A percentile compares a stretch with the other conserved stretches of the same genome.
phyloP scores from a whole-genome alignment of 2,888 invertebrate species.

The Psylliodes chrysocephalus region DNA sequence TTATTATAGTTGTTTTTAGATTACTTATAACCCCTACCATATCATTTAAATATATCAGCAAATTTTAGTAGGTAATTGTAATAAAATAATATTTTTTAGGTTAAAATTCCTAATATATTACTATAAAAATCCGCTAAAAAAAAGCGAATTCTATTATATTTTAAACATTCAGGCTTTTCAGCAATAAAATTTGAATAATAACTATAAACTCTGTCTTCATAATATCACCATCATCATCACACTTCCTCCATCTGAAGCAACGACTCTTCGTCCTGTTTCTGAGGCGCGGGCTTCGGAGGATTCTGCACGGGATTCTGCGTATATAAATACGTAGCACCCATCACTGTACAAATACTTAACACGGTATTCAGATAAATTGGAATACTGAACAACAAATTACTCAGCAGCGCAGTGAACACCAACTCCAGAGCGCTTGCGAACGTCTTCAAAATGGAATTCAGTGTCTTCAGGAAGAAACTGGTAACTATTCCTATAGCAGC shows the following conservation, averaged over 20 bases:
- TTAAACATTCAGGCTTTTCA: too few species aligned
- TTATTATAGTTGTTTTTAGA: too few species aligned
- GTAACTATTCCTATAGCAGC: conserved; percentile 93
- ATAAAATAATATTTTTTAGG: too few species aligned
- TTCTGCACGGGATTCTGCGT: conserved; percentile 88
- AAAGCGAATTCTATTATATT: too few species aligned
- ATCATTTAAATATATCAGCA: too few species aligned
- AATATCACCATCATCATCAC: too few species aligned
- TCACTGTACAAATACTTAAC: conserved; percentile 83
- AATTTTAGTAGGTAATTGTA: too few species aligned
- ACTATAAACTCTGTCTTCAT: too few species aligned
- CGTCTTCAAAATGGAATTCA: conserved; percentile 95
- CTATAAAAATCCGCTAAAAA: too few species aligned
- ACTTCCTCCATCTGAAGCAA: conserved; percentile 39
- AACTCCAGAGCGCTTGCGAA: conserved; percentile 95
- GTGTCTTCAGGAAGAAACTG: conserved; percentile 89
- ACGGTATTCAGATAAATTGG: conserved; percentile 85
- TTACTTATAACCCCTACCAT: too few species aligned
- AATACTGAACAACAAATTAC: conserved; percentile 87
- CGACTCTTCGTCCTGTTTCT: conserved; percentile 28
- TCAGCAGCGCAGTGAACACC: conserved; percentile 88
- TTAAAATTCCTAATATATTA: too few species aligned
- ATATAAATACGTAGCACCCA: conserved; percentile 85
- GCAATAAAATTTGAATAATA: too few species aligned
- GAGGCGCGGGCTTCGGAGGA: conserved; percentile 46